Evolutionary conservation across 2,113 vertebrate species (phyloP).

Genomic region (Podocnemis expansa): DNA sequence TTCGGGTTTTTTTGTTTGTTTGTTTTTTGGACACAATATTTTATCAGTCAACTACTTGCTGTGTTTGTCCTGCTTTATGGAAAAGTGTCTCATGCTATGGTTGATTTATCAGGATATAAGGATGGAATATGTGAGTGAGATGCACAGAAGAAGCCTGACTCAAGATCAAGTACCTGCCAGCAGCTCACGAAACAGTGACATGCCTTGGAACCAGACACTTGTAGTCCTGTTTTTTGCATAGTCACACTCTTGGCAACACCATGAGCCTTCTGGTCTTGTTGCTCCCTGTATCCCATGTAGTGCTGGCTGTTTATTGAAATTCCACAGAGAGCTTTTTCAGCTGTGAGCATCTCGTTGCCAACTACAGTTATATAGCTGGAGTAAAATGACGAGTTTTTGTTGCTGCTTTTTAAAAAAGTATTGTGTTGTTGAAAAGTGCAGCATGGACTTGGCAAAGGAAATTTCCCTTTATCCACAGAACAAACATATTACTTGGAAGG

Average conservation of each 20-base stretch:
- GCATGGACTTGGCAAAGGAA: neutral
- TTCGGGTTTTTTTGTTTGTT: too few species aligned
- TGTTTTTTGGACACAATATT: neutral
- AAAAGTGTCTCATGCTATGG: neutral
- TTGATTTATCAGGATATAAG: neutral
- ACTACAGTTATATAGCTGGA: neutral
- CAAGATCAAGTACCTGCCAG: neutral
- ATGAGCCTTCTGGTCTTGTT: accelerated
- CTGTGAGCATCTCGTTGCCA: neutral
- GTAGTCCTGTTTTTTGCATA: neutral
- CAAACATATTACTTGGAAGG: neutral
- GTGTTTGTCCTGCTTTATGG: neutral
- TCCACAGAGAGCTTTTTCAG: neutral
- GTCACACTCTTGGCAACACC: neutral
- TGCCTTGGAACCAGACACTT: neutral
- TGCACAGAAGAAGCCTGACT: neutral
- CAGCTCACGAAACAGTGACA: neutral
- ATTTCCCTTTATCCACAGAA: accelerated
- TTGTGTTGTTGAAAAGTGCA: accelerated
- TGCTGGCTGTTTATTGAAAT: accelerated
- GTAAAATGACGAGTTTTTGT: neutral
- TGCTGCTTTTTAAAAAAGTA: neutral
- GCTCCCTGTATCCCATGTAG: accelerated
- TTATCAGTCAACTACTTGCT: neutral
- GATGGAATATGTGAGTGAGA: accelerated